Base-by-base conservation (phyloP, 2,888 invertebrate species). In the Myopa testacea region DNA sequence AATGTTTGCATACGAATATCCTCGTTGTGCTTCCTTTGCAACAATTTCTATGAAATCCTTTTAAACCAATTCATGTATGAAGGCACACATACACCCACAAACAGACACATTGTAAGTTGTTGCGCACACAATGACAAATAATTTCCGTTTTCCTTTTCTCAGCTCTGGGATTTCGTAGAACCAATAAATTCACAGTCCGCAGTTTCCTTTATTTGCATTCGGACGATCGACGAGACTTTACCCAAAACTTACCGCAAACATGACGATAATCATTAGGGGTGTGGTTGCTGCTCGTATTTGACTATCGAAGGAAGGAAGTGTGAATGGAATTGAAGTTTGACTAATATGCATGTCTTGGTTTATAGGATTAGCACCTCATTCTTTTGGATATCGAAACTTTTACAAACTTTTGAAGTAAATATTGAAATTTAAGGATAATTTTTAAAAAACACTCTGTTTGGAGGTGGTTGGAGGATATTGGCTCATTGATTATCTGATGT, bases 151-250 rank as follows among this genome's bases (percentile, higher is more conserved):
- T 19, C 26, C 19, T 37, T 55, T 68, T 40, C 38, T 19, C 19
- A 40, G 45, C 40, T 73, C 26, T 45, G 40, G 68, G 68, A 45
- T 68, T 68, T 60, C 45, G 60, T 45, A 68, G 68, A 75, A 69
- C 68, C 75, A 60, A 75, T 75, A 75, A 75, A 75, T 75, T 75
- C 68, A 67, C 38, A 68, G 60, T 55, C 75, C 69, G 58, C 68
- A 75, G 68, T 58, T 75, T 69, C 68, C 75, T 60, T 75, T 75
- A 68, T 75, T 75, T 75, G 68, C 68, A 67, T 68, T 67, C 19
- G 45, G 26, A 73, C 45, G 40, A 45, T 73, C 62, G 26, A 12
- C 37, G 60, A 60, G 73, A 62, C 34, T 75, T 65, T 69, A 68
- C 68, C 68, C 58, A 68, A 68, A 73, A 45, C 52, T 75, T 68